Percentiles rank a stretch among this genome's conserved stretches.
Conservation (phyloP, 2,888 invertebrate genomes). For the Hirtodrosophila trivittata region DNA sequence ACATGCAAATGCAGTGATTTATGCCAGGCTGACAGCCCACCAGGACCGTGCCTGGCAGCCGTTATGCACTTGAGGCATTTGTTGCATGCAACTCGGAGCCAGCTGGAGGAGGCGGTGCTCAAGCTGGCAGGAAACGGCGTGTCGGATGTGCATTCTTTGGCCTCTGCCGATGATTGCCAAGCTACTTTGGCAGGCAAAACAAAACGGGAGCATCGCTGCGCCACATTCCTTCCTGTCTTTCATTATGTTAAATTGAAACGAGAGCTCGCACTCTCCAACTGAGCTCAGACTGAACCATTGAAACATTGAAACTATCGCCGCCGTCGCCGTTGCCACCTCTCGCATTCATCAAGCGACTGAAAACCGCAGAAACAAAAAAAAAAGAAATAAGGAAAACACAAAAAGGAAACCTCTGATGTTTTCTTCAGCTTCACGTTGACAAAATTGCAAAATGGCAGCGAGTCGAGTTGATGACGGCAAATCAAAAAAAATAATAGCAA, state of each 20-base stretch:
- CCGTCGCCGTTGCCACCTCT: constrained; percentile 20
- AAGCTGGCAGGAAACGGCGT: constrained; percentile 55
- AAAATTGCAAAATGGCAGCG: constrained; percentile 53
- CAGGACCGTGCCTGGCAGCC: constrained; percentile 42
- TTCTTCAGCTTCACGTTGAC: constrained; percentile 52
- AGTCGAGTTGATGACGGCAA: constrained; percentile 23
- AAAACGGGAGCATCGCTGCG: constrained; percentile 34
- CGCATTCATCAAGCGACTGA: constrained; percentile 54
- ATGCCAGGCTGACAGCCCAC: constrained; percentile 50
- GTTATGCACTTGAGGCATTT: constrained; percentile 75
- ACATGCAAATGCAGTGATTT: constrained; percentile 74
- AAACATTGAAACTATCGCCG: neutral
- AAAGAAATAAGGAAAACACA: neutral
- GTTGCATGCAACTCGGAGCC: constrained; percentile 59
- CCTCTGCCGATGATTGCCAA: constrained; percentile 48
- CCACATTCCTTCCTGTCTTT: constrained; percentile 51
- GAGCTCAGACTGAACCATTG: constrained; percentile 22
- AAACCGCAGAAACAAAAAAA: constrained; percentile 28
- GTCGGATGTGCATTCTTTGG: constrained; percentile 65
- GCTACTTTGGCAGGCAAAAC: constrained; percentile 31
- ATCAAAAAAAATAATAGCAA: constrained; percentile 8
- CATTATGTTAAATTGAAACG: constrained; percentile 60
- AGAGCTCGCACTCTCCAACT: constrained; percentile 29
- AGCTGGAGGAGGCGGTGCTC: constrained; percentile 11
- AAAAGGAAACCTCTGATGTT: constrained; percentile 15